phyloP scores from a whole-genome alignment of 2,797 vertebrate genomes.

The Podarcis lilfordi region DNA sequence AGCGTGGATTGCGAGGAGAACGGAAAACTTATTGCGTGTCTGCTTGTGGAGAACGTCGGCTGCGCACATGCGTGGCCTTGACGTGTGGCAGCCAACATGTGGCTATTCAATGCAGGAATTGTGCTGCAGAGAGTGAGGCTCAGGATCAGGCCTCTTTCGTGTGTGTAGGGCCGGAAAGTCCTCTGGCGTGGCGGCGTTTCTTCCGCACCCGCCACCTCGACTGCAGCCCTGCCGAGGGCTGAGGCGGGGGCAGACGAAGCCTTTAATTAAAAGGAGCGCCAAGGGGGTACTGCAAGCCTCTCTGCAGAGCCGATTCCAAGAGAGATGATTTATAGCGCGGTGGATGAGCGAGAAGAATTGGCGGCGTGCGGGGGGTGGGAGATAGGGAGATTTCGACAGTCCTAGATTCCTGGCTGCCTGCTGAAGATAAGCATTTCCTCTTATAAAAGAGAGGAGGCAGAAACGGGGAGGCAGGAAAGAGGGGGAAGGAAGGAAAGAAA shows the following conservation, averaged over 20 bases:
- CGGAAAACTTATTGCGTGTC: too few relatives aligned
- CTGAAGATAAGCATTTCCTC: constrained; percentile 11
- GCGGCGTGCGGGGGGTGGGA: neutral
- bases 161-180: neutral
- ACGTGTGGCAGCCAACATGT: neutral
- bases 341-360: neutral
- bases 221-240: neutral
- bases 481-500: too few relatives aligned
- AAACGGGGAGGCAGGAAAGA: neutral
- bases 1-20: too few relatives aligned
- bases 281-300: too few relatives aligned
- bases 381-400: neutral
- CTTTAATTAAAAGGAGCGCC: constrained; percentile 33
- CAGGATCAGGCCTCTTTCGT: neutral
- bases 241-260: neutral
- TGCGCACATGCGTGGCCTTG: too few relatives aligned
- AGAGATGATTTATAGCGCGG: constrained; percentile 11
- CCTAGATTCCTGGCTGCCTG: constrained; percentile 15
- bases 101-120: neutral
- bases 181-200: neutral
- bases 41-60: too few relatives aligned
- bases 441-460: neutral
- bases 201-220: too few relatives aligned
- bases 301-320: neutral
- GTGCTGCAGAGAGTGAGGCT: neutral